Evolutionary conservation across 2,888 invertebrate species (phyloP).

Genomic region (Leucoptera coffeella): DNA sequence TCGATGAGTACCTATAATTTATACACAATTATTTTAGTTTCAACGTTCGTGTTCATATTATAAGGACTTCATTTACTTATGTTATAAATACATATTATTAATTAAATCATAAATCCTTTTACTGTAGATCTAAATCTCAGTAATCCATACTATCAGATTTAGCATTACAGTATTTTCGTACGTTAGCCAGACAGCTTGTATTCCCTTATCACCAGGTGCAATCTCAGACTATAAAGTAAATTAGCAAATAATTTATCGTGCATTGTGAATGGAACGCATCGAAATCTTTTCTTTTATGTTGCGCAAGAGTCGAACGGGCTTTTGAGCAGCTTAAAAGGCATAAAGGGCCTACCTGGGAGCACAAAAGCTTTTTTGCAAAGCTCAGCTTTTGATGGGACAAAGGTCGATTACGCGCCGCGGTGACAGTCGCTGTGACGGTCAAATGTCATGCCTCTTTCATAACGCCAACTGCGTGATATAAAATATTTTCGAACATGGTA

Average conservation of each 20-base stretch:
- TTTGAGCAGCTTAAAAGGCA: conserved; percentile 16
- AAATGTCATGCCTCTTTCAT: no score
- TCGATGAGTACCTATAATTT: no score
- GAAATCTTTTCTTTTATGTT: conserved; percentile 34
- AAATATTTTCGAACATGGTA: not conserved
- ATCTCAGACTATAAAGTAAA: conserved; percentile 22
- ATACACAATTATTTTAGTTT: no score
- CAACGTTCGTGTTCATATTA: no score
- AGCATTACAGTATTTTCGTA: no score
- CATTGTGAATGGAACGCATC: conserved; percentile 24
- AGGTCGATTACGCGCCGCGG: conserved; percentile 13
- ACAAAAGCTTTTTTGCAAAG: conserved; percentile 11
- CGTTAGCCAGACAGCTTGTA: no score
- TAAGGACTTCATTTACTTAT: no score
- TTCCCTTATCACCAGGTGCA: conserved; percentile 39
- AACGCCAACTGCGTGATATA: no score
- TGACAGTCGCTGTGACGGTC: conserved; percentile 22
- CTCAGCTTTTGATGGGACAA: conserved; percentile 7
- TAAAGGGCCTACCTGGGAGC: conserved; percentile 18
- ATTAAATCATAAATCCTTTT: no score
- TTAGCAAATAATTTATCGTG: conserved; percentile 47
- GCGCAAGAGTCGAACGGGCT: conserved; percentile 16
- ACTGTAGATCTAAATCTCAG: no score
- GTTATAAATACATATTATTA: no score
- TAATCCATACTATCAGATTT: no score